A percentile compares a stretch with the other conserved stretches of the same genome.
Evolutionary conservation across 2,113 vertebrate species (phyloP).

Genomic region (Calidris pugnax): DNA sequence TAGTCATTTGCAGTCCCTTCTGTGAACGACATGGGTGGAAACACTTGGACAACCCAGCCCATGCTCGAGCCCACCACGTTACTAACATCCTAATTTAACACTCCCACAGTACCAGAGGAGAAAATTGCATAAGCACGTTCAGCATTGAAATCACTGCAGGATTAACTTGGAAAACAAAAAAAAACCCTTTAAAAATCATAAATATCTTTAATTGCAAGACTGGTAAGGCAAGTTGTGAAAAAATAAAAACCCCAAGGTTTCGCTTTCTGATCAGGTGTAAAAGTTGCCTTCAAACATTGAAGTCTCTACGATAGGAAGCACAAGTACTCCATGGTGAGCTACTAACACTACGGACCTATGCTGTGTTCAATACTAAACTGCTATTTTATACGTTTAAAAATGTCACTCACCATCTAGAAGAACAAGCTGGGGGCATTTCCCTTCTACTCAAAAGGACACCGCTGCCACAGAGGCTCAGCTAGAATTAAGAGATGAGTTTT

Average conservation of each 20-base stretch:
- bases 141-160: background rate
- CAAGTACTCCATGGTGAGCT: background rate
- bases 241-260: background rate
- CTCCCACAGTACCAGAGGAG: background rate
- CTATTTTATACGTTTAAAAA: background rate
- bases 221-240: background rate
- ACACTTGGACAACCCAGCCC: background rate
- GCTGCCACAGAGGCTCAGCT: background rate
- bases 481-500: background rate
- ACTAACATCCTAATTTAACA: background rate
- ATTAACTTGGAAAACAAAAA: background rate
- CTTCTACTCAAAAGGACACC: background rate
- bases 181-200: background rate
- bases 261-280: background rate
- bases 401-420: background rate
- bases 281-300: background rate
- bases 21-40: accelerated
- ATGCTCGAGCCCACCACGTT: background rate
- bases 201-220: background rate
- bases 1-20: background rate
- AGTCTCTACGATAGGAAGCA: background rate
- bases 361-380: background rate
- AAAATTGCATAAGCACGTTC: background rate
- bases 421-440: background rate
- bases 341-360: background rate